Conservation (phyloP, 2,113 vertebrate genomes). For the Ammospiza nelsoni region DNA sequence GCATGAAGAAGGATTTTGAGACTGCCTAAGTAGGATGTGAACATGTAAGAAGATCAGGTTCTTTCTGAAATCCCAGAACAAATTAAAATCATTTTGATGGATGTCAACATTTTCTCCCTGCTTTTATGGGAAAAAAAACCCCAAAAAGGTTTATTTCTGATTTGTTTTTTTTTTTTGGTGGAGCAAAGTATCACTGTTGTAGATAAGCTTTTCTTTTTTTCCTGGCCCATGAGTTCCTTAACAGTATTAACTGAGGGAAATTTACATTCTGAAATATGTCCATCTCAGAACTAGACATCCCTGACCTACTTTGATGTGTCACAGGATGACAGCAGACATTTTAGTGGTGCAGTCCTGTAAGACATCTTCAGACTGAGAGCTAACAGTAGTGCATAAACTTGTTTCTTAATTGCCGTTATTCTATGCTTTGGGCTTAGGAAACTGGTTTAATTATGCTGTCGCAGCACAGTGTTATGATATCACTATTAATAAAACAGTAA, state of each 20-base stretch:
- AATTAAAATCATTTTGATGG: not conserved
- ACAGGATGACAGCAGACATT: not conserved
- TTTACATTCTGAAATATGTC: not conserved
- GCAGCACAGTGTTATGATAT: not conserved
- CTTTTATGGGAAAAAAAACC: not conserved
- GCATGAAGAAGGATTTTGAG: not conserved
- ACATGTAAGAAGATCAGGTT: slow-evolving; percentile 19
- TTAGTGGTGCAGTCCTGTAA: not conserved
- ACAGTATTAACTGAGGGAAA: not conserved
- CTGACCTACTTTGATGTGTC: slow-evolving; percentile 10
- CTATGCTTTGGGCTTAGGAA: not conserved
- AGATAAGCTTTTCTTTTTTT: not conserved
- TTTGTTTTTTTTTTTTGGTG: not conserved
- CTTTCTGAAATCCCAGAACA: not conserved
- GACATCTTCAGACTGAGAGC: not conserved
- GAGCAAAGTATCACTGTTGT: not conserved
- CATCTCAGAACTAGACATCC: not conserved
- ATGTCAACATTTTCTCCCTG: not conserved
- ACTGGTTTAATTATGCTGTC: not conserved
- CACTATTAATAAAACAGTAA: not conserved
- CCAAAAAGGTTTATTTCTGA: not conserved
- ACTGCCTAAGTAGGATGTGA: not conserved
- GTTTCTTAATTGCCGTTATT: not conserved
- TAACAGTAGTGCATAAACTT: not conserved
- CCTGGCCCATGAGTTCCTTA: not conserved